phyloP scores from a whole-genome alignment of 2,888 invertebrate genomes.

The Idaea dimidiata region DNA sequence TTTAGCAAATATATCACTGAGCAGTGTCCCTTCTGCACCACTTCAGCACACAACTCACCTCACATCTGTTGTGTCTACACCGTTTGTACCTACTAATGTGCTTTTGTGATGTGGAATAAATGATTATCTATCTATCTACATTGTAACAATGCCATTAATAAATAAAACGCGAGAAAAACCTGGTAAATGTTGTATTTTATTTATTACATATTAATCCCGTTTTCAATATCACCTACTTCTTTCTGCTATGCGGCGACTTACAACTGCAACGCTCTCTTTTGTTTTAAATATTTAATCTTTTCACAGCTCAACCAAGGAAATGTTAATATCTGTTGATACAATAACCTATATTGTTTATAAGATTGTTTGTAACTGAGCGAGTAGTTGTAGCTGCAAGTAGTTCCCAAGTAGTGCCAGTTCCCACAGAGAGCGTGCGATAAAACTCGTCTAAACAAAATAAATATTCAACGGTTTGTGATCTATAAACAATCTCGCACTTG shows the following conservation, averaged over 20 bases:
- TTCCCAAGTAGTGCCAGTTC: conserved; percentile 45
- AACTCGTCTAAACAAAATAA: conserved; percentile 73
- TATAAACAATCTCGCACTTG: conserved; percentile 71
- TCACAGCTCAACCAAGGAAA: conserved; percentile 12
- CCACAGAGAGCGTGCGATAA: conserved; percentile 71
- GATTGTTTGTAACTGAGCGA: conserved; percentile 44
- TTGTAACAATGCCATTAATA: too few relatives aligned
- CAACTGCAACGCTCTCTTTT: background rate
- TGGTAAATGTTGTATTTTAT: too few relatives aligned
- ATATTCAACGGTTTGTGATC: conserved; percentile 71
- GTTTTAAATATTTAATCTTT: background rate
- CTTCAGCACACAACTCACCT: too few relatives aligned
- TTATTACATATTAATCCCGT: too few relatives aligned
- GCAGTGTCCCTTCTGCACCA: too few relatives aligned
- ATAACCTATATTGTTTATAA: conserved; percentile 45
- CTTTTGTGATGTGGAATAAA: too few relatives aligned
- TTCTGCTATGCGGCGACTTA: background rate
- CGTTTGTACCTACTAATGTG: too few relatives aligned
- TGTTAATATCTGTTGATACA: conserved; percentile 29
- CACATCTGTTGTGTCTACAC: too few relatives aligned
- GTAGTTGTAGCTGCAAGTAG: conserved; percentile 18
- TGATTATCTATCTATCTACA: too few relatives aligned
- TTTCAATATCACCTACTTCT: background rate
- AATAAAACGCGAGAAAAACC: too few relatives aligned
- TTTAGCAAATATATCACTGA: too few relatives aligned